Conservation (phyloP, 2,113 vertebrate species). For the Elephas maximus region DNA sequence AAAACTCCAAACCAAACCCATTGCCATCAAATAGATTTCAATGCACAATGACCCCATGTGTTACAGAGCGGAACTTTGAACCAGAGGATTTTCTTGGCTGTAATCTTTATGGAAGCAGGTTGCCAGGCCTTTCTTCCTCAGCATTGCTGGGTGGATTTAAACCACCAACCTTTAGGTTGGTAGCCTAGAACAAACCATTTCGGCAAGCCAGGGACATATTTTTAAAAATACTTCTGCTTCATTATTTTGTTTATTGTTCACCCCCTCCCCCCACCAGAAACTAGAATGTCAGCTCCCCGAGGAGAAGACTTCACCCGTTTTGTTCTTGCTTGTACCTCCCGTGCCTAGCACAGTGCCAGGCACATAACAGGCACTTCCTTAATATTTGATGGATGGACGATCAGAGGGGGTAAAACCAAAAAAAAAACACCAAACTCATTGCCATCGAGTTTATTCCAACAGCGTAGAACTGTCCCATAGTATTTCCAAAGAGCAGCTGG, state of each 20-base stretch:
- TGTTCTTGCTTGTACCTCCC: rapidly evolving
- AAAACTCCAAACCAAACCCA: not conserved
- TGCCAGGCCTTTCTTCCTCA: not conserved
- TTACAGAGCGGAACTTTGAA: not conserved
- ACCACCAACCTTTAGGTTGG: not conserved
- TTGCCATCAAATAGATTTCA: not conserved
- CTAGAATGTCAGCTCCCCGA: not conserved
- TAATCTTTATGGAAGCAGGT: not conserved
- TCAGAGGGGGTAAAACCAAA: too few species aligned
- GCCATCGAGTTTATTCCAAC: too few species aligned
- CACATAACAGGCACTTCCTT: rapidly evolving
- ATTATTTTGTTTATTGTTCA: not conserved
- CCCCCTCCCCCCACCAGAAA: rapidly evolving
- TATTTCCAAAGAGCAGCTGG: too few species aligned
- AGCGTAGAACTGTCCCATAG: too few species aligned
- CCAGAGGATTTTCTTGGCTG: not conserved
- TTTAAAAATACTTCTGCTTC: not conserved
- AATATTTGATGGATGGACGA: rapidly evolving
- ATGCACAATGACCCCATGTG: too few species aligned
- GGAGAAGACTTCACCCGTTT: rapidly evolving
- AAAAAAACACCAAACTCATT: too few species aligned
- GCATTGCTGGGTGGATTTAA: not conserved
- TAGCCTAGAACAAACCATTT: not conserved
- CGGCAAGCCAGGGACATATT: not conserved
- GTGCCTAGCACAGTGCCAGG: not conserved